phyloP scores from a whole-genome alignment of 35 echinoderm and acorn worm genomes.

The Apostichopus japonicus region DNA sequence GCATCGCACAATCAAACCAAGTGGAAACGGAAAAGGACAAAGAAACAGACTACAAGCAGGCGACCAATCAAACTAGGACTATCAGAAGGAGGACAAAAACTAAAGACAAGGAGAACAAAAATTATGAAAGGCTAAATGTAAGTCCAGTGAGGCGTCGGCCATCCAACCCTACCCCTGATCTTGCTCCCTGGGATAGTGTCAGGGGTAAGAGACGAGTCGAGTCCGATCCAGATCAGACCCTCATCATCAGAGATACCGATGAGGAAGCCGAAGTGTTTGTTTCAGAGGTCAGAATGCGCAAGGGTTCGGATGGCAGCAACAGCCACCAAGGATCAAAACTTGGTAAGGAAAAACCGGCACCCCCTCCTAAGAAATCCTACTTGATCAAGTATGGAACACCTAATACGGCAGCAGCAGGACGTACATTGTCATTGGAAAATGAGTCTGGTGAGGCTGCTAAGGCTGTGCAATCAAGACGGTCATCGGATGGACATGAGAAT shows the following conservation, averaged over 20 bases:
- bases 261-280: too few species aligned
- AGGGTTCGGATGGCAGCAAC: neutral
- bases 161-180: neutral
- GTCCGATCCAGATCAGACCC: neutral
- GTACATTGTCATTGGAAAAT: neutral
- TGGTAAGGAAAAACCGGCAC: constrained; percentile 1
- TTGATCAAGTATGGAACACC: neutral
- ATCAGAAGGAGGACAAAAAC: constrained; percentile 22
- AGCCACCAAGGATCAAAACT: neutral
- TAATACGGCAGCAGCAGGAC: neutral
- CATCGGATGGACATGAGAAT: neutral
- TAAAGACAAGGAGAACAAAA: constrained; percentile 10
- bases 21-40: constrained; percentile 2
- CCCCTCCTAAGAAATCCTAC: neutral
- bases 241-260: neutral
- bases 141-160: constrained; percentile 28
- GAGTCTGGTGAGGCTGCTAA: neutral
- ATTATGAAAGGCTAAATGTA: constrained; percentile 37
- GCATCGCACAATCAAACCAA: constrained; percentile 6
- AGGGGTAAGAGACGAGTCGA: neutral
- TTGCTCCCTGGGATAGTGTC: neutral
- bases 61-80: neutral
- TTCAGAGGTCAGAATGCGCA: too few species aligned
- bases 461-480: neutral
- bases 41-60: neutral